Conservation (phyloP, 1,140 invertebrate genomes). For the Heliothis subflexa region DNA sequence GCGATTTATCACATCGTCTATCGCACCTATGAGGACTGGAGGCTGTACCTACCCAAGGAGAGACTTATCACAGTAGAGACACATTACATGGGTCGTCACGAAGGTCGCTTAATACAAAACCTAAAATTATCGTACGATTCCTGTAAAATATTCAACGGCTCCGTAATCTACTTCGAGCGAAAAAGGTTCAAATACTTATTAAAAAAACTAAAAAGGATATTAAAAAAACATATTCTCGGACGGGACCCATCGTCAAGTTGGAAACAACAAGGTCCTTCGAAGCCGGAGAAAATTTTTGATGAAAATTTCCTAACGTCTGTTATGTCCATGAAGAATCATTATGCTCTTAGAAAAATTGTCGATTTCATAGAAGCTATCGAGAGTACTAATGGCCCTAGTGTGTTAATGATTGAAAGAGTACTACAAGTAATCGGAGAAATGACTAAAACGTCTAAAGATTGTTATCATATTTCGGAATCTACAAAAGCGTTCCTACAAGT, state of each 20-base stretch:
- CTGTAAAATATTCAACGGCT: not conserved
- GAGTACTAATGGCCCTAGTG: not conserved
- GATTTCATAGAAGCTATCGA: not conserved
- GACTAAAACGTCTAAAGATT: not conserved
- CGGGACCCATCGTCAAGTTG: not conserved
- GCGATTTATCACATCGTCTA: conserved; percentile 75
- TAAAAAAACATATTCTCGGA: not conserved
- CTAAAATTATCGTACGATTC: not conserved
- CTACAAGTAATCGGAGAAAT: conserved; percentile 16
- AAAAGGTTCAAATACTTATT: not conserved
- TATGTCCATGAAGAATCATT: not conserved
- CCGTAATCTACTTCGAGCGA: not conserved
- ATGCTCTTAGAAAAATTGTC: conserved; percentile 9
- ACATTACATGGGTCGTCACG: not conserved
- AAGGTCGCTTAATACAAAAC: not conserved
- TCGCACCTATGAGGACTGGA: conserved; percentile 47
- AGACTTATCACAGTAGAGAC: conserved; percentile 10
- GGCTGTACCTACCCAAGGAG: conserved; percentile 48
- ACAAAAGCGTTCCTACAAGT: not conserved
- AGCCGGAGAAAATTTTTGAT: not conserved
- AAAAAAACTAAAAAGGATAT: not conserved
- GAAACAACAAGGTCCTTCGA: not conserved
- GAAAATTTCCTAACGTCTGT: not conserved
- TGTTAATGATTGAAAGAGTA: conserved; percentile 5
- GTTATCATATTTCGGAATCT: not conserved